Percentiles rank a stretch among this genome's conserved stretches.
phyloP scores from a whole-genome alignment of 2,113 vertebrate genomes.

The Tricholaema leucomelas region DNA sequence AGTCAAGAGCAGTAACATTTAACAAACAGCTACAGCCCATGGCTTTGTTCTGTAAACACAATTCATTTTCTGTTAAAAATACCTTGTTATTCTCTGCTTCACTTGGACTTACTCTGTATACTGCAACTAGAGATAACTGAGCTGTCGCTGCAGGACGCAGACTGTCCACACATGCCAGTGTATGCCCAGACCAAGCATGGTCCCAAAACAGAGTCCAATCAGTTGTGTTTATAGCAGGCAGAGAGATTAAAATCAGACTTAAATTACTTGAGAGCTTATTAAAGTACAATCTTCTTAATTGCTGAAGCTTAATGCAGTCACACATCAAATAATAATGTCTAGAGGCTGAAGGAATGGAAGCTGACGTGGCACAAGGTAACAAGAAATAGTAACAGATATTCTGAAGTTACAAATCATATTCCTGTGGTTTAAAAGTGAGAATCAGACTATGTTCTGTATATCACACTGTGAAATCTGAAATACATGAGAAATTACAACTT shows the following conservation, averaged over 20 bases:
- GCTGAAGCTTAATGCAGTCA: background rate
- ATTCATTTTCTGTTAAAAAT: background rate
- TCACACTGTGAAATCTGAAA: background rate
- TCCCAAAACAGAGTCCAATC: background rate
- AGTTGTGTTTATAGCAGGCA: background rate
- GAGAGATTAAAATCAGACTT: background rate
- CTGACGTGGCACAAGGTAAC: background rate
- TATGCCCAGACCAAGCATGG: background rate
- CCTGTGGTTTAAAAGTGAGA: background rate
- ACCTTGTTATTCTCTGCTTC: background rate
- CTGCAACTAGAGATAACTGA: background rate
- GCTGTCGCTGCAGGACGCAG: background rate
- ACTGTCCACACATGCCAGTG: rapidly evolving
- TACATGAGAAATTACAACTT: background rate
- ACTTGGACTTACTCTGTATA: background rate
- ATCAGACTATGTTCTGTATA: background rate
- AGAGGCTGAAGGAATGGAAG: background rate
- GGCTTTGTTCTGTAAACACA: background rate
- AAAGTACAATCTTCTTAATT: background rate
- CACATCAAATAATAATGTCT: background rate
- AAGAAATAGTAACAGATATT: background rate
- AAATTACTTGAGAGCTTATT: background rate
- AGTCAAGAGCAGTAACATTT: background rate
- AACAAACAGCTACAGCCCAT: background rate
- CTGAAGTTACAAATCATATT: background rate